Percentiles rank a stretch among this genome's conserved stretches.
These are phyloP conservation scores for human (Homo sapiens) DNA, from an alignment of 2,113 vertebrate genomes.

Conservation along the genomic window DNA sequence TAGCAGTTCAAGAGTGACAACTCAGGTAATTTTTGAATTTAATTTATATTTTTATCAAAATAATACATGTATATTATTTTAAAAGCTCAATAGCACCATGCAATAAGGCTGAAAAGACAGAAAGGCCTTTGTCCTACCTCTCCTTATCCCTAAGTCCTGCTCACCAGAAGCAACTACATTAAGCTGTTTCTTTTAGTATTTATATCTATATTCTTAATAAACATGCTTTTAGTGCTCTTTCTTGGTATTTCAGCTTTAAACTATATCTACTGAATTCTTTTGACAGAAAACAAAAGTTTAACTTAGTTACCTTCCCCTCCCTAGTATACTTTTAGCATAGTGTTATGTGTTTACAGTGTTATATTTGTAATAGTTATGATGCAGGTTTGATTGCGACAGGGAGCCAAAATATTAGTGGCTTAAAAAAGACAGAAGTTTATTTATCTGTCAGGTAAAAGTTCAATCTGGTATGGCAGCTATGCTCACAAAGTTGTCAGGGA, in stretches of 20 bases:
- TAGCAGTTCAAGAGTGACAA: constrained; percentile 11
- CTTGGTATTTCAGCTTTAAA: constrained; percentile 40
- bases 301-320: neutral
- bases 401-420: neutral
- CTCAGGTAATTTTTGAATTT: neutral
- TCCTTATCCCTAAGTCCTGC: neutral
- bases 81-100: neutral
- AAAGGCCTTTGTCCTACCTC: neutral
- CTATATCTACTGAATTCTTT: constrained; percentile 17
- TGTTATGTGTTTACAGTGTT: neutral
- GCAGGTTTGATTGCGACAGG: neutral
- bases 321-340: neutral
- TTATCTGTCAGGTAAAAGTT: neutral
- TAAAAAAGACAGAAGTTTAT: neutral
- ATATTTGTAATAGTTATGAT: neutral
- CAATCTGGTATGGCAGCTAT: neutral
- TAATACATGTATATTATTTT: constrained; percentile 23
- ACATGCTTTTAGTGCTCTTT: neutral
- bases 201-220: constrained; percentile 1
- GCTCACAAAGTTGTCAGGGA: neutral
- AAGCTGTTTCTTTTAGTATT: constrained; percentile 16
- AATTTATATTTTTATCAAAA: constrained; percentile 48
- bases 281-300: constrained; percentile 34
- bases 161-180: neutral
- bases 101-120: neutral